These are phyloP conservation scores for Galagoides demidoff DNA, from an alignment of 2,797 vertebrate genomes.

Conservation along the genomic window DNA sequence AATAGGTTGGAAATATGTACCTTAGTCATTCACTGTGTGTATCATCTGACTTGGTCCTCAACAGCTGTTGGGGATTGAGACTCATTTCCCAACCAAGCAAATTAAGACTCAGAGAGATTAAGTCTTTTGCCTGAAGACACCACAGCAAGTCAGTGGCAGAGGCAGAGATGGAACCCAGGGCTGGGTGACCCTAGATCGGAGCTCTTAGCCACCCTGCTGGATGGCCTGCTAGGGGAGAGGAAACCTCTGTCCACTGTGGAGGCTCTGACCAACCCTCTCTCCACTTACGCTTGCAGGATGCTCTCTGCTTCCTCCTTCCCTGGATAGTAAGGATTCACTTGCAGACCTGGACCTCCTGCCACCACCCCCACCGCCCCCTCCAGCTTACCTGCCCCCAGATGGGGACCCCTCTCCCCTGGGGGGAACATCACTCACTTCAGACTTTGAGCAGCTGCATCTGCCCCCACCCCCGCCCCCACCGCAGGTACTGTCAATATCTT, in stretches of 20 bases:
- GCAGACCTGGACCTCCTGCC: constrained; percentile 60
- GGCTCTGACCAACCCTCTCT: background rate
- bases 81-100: background rate
- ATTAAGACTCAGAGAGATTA: background rate
- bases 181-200: background rate
- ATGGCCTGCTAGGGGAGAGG: background rate
- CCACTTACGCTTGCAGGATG: background rate
- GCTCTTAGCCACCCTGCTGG: background rate
- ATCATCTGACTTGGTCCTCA: background rate
- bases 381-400: background rate
- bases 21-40: background rate
- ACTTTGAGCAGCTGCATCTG: constrained; percentile 82
- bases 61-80: background rate
- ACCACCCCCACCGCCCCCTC: constrained; percentile 74
- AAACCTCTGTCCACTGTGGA: background rate
- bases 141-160: background rate
- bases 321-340: background rate
- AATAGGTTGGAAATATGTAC: background rate
- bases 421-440: background rate
- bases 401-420: background rate
- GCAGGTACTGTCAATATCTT: constrained; percentile 78
- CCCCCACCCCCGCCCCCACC: background rate
- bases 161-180: background rate
- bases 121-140: background rate
- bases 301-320: background rate